These are phyloP conservation scores for Tetropium fuscum DNA, from an alignment of 2,888 invertebrate species.

Conservation along the genomic window DNA sequence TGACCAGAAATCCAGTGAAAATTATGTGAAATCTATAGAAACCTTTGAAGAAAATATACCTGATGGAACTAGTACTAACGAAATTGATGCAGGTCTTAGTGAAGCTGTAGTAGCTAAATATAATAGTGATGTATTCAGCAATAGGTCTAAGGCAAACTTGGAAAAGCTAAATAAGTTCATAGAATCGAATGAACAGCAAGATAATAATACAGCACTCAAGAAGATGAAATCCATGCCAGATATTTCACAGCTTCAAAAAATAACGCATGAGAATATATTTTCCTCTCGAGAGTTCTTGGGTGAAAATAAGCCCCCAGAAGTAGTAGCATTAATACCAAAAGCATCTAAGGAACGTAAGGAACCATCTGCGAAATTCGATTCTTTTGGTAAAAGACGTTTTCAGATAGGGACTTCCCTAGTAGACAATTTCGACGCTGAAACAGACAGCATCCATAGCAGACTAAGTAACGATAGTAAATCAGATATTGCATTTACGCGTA, in stretches of 20 bases:
- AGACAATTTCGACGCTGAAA: conserved; percentile 42
- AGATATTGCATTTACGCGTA: conserved; percentile 32
- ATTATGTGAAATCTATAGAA: too few relatives aligned
- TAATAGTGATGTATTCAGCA: too few relatives aligned
- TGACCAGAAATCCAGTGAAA: too few relatives aligned
- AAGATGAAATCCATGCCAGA: conserved; percentile 22
- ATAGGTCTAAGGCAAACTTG: conserved; percentile 6
- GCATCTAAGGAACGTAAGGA: conserved; percentile 37
- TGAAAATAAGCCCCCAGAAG: conserved; percentile 50
- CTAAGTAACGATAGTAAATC: conserved; percentile 35
- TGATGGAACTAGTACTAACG: too few relatives aligned
- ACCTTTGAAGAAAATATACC: too few relatives aligned
- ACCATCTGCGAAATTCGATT: conserved; percentile 48
- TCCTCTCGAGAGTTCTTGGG: conserved; percentile 32
- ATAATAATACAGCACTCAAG: conserved; percentile 9
- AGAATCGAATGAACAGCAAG: conserved; percentile 7
- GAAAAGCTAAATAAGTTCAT: conserved; percentile 12
- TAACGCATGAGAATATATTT: conserved; percentile 35
- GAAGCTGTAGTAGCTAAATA: too few relatives aligned
- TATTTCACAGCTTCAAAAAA: conserved; percentile 29
- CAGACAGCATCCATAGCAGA: conserved; percentile 30
- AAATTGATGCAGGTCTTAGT: too few relatives aligned
- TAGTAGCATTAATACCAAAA: conserved; percentile 56
- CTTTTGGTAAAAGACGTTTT: conserved; percentile 52
- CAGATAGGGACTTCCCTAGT: conserved; percentile 53